These are phyloP conservation scores for Imbricaverruca yamaguchii DNA, from an alignment of 2,888 invertebrate species.

Conservation along the genomic window DNA sequence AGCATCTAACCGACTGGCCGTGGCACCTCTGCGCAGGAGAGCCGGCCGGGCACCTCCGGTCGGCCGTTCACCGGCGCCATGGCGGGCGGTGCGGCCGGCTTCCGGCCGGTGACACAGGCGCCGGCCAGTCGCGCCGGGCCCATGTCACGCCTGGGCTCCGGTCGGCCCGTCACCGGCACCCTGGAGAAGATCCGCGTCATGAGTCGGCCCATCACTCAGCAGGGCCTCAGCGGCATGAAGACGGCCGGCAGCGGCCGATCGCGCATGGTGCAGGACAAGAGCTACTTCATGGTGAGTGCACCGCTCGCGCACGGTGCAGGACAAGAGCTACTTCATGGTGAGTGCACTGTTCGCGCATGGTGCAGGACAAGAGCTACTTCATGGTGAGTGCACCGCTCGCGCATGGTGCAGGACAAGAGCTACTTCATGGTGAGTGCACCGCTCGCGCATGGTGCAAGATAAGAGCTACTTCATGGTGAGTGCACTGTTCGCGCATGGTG, in stretches of 20 bases:
- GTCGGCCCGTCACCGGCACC: not conserved
- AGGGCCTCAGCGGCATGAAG: slow-evolving; percentile 63
- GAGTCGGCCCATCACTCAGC: slow-evolving; percentile 72
- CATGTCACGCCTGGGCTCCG: not conserved
- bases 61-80: slow-evolving; percentile 28
- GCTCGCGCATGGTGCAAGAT: too few species aligned
- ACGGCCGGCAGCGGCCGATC: slow-evolving; percentile 53
- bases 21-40: not conserved
- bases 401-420: too few species aligned
- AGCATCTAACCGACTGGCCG: too few species aligned
- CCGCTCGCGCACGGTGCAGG: not conserved
- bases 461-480: too few species aligned
- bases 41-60: slow-evolving; percentile 32
- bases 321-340: too few species aligned
- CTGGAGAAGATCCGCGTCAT: slow-evolving; percentile 45
- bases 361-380: too few species aligned
- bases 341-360: too few species aligned
- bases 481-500: too few species aligned
- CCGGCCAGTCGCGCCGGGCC: not conserved
- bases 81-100: not conserved
- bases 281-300: slow-evolving; percentile 57
- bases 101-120: not conserved
- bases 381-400: too few species aligned
- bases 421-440: too few species aligned
- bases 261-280: slow-evolving; percentile 62